Base-by-base conservation (phyloP, 2,888 invertebrate species). In the Heliconius charithonia region DNA sequence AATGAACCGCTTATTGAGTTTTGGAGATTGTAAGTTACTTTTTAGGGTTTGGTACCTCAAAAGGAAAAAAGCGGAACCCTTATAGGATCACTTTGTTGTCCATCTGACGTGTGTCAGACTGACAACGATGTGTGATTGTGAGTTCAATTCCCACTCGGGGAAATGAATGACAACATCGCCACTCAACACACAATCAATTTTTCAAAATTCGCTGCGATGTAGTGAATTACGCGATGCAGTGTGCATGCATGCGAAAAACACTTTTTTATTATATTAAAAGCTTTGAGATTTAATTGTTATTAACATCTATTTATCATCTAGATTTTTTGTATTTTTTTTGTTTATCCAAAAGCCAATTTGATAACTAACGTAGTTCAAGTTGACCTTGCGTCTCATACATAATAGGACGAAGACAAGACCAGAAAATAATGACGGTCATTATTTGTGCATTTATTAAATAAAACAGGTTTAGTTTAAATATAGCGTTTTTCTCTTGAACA, bases 331-430 rank as follows among this genome's bases (percentile, higher is more conserved):
- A 16, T 32, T 9, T 10, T 10, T 32, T 22, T 29, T 59, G 22
- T 66, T 32, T 66, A n/a, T n/a, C n/a, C n/a, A n/a, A n/a, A n/a
- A n/a, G n/a, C n/a, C n/a, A n/a, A n/a, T n/a, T n/a, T n/a, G n/a
- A n/a, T 22, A 66, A 37, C 66, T 37, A 67, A n/a, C 67, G 67
- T 32, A 67, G 6, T 41, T 37, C 4, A n/a, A 32, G n/a, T 10
- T 12, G 67, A 37, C 67, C 67, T 67, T 67, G 67, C 67, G 41
- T 67, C 67, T 67, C n/a, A 67, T 37, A 37, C 37, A 37, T 67
- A 67, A n/a, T 37, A n/a, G n/a, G 37, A 22, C 6, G 63, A 63
- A 63, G 27, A 63, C 63, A 63, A 27, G 13, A 27, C 63, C 22
- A 65, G 66, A 67, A 6, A 37, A 67, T 37, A 37, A 37, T n/a